Evolutionary conservation across 2,888 invertebrate genomes (phyloP).

Genomic region (Hyalella azteca): DNA sequence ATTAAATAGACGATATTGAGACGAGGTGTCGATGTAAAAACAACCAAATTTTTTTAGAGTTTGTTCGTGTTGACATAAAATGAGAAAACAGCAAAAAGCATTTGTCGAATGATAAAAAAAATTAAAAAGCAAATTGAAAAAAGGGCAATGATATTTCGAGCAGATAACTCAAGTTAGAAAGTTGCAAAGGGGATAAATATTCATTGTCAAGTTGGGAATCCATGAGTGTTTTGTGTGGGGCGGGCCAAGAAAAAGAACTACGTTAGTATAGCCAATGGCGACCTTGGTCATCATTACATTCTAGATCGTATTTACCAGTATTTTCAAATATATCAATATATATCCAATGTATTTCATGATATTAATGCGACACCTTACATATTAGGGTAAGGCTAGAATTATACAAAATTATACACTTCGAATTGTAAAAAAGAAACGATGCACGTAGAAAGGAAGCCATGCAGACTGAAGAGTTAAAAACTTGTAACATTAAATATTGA

Average conservation of each 20-base stretch:
- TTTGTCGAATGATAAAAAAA: too few species aligned
- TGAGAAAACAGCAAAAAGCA: too few species aligned
- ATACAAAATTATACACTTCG: too few species aligned
- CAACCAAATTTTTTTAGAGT: too few species aligned
- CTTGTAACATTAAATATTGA: too few species aligned
- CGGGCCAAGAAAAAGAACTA: background rate
- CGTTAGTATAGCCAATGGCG: conserved; percentile 17
- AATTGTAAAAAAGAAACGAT: too few species aligned
- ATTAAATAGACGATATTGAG: too few species aligned
- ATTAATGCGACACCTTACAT: background rate
- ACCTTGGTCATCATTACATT: background rate
- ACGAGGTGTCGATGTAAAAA: too few species aligned
- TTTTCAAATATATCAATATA: conserved; percentile 29
- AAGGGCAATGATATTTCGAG: too few species aligned
- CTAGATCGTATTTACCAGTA: background rate
- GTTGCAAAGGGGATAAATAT: background rate
- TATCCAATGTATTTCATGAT: conserved; percentile 17
- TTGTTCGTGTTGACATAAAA: too few species aligned
- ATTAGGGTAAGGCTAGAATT: background rate
- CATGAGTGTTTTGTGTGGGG: background rate
- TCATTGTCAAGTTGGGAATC: background rate
- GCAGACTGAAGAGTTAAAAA: background rate
- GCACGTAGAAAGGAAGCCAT: conserved; percentile 24
- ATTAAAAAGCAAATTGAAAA: too few species aligned
- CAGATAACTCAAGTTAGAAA: background rate